Conservation (phyloP, 2,797 vertebrate genomes). For the Eutrigla gurnardus region DNA sequence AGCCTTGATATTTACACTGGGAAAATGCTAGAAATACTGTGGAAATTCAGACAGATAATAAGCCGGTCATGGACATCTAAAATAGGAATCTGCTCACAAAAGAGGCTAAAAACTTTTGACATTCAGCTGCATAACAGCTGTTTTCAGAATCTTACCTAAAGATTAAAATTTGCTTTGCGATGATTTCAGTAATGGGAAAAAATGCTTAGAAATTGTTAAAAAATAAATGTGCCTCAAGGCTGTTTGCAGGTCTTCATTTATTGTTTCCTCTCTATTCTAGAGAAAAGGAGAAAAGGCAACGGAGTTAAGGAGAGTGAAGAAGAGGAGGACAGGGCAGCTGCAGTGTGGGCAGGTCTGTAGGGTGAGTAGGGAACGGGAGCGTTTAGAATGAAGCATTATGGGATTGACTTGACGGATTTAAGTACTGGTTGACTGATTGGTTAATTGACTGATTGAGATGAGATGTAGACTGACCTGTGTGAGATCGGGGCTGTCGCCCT, state of each 20-base stretch:
- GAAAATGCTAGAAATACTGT: conserved; percentile 51
- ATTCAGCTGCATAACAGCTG: conserved; percentile 46
- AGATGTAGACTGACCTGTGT: conserved; percentile 95
- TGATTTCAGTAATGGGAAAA: conserved; percentile 52
- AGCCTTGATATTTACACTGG: conserved; percentile 62
- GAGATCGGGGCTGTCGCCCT: conserved; percentile 96
- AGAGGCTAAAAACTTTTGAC: conserved; percentile 32
- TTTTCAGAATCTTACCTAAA: conserved; percentile 59
- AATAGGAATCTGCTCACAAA: conserved; percentile 49
- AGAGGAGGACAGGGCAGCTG: conserved; percentile 77
- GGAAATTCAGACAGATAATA: conserved; percentile 48
- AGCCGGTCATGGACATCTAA: conserved; percentile 46
- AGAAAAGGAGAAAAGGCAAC: conserved; percentile 61
- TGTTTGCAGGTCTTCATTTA: conserved; percentile 58
- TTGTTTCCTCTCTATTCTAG: conserved; percentile 75
- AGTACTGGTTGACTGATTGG: conserved; percentile 76
- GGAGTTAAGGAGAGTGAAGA: conserved; percentile 76
- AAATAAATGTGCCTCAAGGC: conserved; percentile 27
- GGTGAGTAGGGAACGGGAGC: conserved; percentile 85
- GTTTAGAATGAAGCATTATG: conserved; percentile 84
- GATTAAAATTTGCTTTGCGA: conserved; percentile 62
- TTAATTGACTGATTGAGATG: conserved; percentile 85
- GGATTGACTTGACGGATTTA: conserved; percentile 77
- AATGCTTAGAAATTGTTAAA: conserved; percentile 38
- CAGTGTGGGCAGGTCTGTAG: conserved; percentile 83